Base-by-base conservation (phyloP, 92 coral and sea anemone genomes). In the Umimayanthus kanabou region DNA sequence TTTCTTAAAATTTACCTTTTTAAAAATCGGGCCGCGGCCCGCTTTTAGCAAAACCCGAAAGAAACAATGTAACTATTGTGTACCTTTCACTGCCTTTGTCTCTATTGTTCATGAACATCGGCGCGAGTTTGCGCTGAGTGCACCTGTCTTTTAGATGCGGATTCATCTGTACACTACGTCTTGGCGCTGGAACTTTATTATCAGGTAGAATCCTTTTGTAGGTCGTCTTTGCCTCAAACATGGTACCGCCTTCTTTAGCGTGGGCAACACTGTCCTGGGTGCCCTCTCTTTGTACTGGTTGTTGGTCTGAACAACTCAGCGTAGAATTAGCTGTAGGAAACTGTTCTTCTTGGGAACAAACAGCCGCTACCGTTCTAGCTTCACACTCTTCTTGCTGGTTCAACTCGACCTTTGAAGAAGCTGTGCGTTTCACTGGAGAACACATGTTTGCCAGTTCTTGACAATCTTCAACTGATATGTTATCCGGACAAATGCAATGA, bases 91-190 rank as follows among this genome's bases (percentile, higher is more conserved):
- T 4, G 26, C 22, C 9, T n/a, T 58, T 4, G 0, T 25, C 75
- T 18, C 37, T 40, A 57, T 25, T 80, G 49, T 80, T 28, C 26
- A 80, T 16, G 15, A 57, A 57, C 72, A 61, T 11, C 6, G 85
- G 85, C 65, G 85, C 85, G n/a, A 80, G 72, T 29, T 80, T 55
- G 45, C 85, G 33, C 33, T 5, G 37, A 64, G 6, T 4, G 3
- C 47, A 1, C 10, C 28, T 22, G 74, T 22, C 45, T 64, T 81
- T 81, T 30, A 61, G 33, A 8, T 39, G 65, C 26, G 20, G 85
- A 11, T 39, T 81, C 18, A 14, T 39, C 25, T 16, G 6, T 33
- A 18, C 18, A 20, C 28, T 39, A 4, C 39, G 22, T 39, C 23
- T 71, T 71, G 15, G 37, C 6, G 16, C 79, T 75, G 50, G 26